Evolutionary conservation across 2,113 vertebrate species (phyloP).

Genomic region (Misgurnus anguillicaudatus): DNA sequence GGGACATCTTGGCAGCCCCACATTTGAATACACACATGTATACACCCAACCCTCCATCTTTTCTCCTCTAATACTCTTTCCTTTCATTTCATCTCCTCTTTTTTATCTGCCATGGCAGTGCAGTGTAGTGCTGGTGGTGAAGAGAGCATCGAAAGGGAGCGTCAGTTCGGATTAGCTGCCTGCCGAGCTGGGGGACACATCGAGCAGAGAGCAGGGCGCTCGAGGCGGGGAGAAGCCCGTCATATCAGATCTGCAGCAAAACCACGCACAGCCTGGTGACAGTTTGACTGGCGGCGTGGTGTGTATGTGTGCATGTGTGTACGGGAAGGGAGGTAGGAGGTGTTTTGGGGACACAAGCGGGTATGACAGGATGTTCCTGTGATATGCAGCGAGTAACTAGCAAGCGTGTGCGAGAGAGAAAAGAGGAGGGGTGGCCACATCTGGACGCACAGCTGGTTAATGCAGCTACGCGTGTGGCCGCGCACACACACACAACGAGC

Average conservation of each 20-base stretch:
- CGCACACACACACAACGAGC: slow-evolving; percentile 33
- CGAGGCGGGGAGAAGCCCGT: slow-evolving; percentile 67
- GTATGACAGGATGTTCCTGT: slow-evolving; percentile 83
- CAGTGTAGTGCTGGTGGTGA: slow-evolving; percentile 71
- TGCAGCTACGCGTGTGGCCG: slow-evolving; percentile 9
- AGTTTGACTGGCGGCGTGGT: slow-evolving; percentile 88
- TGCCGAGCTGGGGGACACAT: slow-evolving; percentile 81
- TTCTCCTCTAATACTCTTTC: neutral
- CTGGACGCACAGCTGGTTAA: slow-evolving; percentile 58
- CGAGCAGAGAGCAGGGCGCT: slow-evolving; percentile 36
- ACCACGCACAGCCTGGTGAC: slow-evolving; percentile 87
- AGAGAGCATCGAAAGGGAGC: slow-evolving; percentile 88
- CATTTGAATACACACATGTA: no score
- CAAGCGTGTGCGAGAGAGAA: slow-evolving; percentile 2
- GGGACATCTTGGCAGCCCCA: no score
- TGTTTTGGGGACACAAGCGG: slow-evolving; percentile 35
- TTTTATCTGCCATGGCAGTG: slow-evolving; percentile 11
- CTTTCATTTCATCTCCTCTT: neutral
- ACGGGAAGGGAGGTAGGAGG: slow-evolving; percentile 65
- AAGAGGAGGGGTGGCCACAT: slow-evolving; percentile 25
- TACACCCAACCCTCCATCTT: neutral
- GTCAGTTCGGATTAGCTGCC: slow-evolving; percentile 88
- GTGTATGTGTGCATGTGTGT: slow-evolving; percentile 73
- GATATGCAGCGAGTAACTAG: slow-evolving; percentile 81
- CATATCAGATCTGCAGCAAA: slow-evolving; percentile 86